Base-by-base conservation (phyloP, 1,140 invertebrate genomes). In the Drosophila kikkawai region DNA sequence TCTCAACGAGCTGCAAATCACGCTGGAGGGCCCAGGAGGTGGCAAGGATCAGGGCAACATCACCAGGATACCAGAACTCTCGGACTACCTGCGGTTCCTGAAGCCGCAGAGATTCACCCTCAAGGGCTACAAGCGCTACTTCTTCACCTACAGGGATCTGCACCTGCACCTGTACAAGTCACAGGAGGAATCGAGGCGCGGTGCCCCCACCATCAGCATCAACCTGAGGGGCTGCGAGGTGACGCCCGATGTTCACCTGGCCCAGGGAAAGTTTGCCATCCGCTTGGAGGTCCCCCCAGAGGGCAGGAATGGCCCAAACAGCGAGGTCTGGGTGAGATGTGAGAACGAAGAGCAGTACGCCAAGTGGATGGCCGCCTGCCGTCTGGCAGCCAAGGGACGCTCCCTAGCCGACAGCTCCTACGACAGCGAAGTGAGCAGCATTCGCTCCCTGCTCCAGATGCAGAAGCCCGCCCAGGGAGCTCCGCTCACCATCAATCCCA, bases 341-440 rank as follows among this genome's bases (percentile, higher is more conserved):
- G 97, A 99, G 80, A 96, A 96, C 80, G 98, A 99, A 93, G 96
- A 98, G 22, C 98, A 99, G 93, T 99, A 99, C 93, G 98, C 99
- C 11, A 97, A 97, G 92, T 99, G 99, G 99, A 98, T 99, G 96
- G 98, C 99, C 6, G 99, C 99, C 6, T 99, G 98, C 91, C 95
- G 97, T 75, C 94, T 99, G 61, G 99, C 98, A 0, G 96, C 98
- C 5, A 98, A 99, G 93, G 99, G 99, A 6, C 96, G 99, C 71
- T 98, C 96, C 11, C 93, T 97, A 3, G 99, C 99, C 0, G 99
- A 99, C 93, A 96, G 97, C 73, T 96, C 97, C 2, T 99, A 99
- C 93, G 97, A 98, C 50, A 95, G 95, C 37, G 99, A 99, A 94
- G 98, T 99, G 15, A 95, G 96, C 80, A 96, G 96, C 32, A 98